Evolutionary conservation across 2,113 vertebrate species (phyloP).

Genomic region (Oncorhynchus clarkii): DNA sequence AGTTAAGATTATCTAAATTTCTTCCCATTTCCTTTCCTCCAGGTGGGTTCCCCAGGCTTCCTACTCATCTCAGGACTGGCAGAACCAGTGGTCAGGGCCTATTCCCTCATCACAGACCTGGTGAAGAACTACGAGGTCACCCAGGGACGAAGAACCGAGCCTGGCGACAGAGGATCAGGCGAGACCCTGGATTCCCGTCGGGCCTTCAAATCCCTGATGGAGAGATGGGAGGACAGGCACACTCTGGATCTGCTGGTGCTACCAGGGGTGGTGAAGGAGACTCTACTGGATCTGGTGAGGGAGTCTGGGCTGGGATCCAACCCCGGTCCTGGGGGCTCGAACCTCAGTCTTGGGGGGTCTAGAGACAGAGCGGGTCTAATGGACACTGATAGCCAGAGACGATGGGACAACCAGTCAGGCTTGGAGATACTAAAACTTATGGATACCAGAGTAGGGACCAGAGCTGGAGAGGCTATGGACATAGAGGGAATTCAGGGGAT

Average conservation of each 20-base stretch:
- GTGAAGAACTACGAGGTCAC: slow-evolving; percentile 58
- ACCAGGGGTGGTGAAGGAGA: slow-evolving; percentile 74
- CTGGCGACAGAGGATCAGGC: slow-evolving; percentile 43
- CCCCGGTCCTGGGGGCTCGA: not conserved
- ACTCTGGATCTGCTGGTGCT: slow-evolving; percentile 76
- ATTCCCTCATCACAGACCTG: slow-evolving; percentile 75
- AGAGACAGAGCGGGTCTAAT: not conserved
- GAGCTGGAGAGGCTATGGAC: not conserved
- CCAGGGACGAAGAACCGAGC: slow-evolving; percentile 37
- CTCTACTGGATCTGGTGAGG: slow-evolving; percentile 74
- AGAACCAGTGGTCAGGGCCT: slow-evolving; percentile 85
- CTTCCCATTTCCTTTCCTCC: slow-evolving; percentile 2
- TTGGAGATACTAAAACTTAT: not conserved
- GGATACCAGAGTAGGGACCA: not conserved
- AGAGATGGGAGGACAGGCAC: slow-evolving; percentile 72
- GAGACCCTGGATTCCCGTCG: slow-evolving; percentile 66
- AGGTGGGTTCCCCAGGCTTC: slow-evolving; percentile 69
- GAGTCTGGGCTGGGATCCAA: slow-evolving; percentile 50
- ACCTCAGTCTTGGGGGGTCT: not conserved
- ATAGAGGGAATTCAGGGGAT: not conserved
- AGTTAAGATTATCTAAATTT: not conserved
- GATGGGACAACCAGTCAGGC: not conserved
- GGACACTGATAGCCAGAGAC: not conserved
- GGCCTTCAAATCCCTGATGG: slow-evolving; percentile 77
- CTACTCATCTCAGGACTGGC: slow-evolving; percentile 79